Percentiles rank a stretch among this genome's conserved stretches.
These are phyloP conservation scores for Connochaetes taurinus DNA, from an alignment of 2,113 vertebrate species.

Conservation along the genomic window DNA sequence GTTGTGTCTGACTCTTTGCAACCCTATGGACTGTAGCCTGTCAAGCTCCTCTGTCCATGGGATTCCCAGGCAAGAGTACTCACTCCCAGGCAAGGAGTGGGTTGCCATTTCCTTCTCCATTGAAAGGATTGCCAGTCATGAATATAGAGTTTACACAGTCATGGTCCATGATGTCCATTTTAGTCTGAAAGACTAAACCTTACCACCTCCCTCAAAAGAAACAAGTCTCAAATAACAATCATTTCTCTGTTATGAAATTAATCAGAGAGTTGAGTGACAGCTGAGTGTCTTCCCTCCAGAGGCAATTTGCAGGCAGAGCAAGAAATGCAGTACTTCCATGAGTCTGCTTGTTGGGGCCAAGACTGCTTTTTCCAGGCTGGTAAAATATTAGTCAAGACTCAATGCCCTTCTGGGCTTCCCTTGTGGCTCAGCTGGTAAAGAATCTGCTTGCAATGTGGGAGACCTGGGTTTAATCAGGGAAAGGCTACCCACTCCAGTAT, in stretches of 20 bases:
- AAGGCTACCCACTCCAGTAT: no score
- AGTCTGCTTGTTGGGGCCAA: no score
- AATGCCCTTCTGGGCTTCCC: no score
- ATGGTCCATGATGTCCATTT: background rate
- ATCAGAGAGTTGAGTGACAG: background rate
- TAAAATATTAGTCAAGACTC: no score
- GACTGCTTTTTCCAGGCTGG: no score
- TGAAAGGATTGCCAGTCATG: background rate
- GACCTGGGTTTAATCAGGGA: no score
- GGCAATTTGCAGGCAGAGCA: background rate
- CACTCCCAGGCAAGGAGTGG: background rate
- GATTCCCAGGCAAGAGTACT: background rate
- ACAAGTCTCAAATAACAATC: background rate
- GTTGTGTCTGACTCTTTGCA: background rate
- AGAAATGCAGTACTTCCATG: background rate
- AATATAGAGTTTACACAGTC: background rate
- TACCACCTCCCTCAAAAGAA: background rate
- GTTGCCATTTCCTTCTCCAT: background rate
- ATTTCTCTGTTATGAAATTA: background rate
- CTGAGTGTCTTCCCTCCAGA: background rate
- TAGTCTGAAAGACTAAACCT: background rate
- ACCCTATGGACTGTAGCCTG: background rate
- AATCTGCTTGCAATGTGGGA: no score
- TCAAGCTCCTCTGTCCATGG: background rate
- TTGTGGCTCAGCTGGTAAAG: no score